Percentiles rank a stretch among this genome's conserved stretches.
phyloP scores from a whole-genome alignment of 1,140 invertebrate species.

The Zaprionus camerounensis region DNA sequence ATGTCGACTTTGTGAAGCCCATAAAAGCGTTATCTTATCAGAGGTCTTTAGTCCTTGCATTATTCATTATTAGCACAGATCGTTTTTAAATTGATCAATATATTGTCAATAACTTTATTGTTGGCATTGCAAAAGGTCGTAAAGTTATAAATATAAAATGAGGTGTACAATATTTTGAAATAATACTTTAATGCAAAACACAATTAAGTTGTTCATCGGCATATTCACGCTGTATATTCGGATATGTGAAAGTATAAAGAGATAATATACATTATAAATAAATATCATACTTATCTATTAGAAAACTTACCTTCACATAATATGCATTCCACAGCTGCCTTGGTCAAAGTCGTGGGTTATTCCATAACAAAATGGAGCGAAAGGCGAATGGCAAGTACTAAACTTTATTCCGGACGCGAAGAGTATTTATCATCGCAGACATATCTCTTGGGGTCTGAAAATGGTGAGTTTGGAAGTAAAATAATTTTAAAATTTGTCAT shows the following conservation, averaged over 20 bases:
- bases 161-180: background rate
- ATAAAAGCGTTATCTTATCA: conserved; percentile 8
- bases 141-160: background rate
- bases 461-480: conserved; percentile 54
- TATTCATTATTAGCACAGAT: conserved; percentile 6
- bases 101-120: conserved; percentile 7
- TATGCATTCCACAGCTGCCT: conserved; percentile 44
- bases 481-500: background rate
- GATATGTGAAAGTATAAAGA: too few species aligned
- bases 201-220: too few species aligned
- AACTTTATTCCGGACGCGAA: conserved; percentile 65
- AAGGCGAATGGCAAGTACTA: conserved; percentile 41
- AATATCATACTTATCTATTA: too few species aligned
- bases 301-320: background rate
- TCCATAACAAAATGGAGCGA: conserved; percentile 76
- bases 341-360: conserved; percentile 72
- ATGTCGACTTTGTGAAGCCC: background rate
- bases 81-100: background rate
- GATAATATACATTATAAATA: too few species aligned
- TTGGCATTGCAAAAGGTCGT: background rate
- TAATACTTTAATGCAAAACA: background rate
- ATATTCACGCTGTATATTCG: too few species aligned
- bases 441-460: conserved; percentile 75
- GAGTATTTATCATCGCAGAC: conserved; percentile 74
- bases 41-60: background rate